phyloP scores from a whole-genome alignment of 2,888 invertebrate species.

The Morinoia aosen region DNA sequence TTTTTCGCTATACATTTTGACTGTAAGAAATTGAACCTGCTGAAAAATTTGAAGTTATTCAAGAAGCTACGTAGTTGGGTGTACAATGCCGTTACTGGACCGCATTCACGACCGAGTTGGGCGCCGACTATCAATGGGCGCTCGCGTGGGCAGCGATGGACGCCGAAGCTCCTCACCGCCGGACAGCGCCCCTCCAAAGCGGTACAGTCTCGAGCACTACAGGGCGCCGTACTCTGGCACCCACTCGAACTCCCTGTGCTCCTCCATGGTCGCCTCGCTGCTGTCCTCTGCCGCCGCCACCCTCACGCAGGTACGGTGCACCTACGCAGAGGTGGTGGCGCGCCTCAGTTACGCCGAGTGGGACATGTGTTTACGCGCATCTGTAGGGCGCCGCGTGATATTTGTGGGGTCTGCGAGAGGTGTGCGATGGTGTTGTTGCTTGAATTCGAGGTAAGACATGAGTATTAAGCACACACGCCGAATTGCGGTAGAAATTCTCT shows the following conservation, averaged over 20 bases:
- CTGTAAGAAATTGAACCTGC: background rate
- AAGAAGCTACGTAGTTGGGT: background rate
- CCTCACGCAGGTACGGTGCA: conserved; percentile 22
- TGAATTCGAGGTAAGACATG: background rate
- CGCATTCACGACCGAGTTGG: conserved; percentile 11
- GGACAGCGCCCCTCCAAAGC: background rate
- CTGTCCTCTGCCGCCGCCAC: conserved; percentile 43
- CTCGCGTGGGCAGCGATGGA: background rate
- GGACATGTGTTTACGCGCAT: too few relatives aligned
- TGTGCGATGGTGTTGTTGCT: background rate
- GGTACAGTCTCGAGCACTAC: conserved; percentile 6
- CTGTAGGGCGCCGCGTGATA: background rate
- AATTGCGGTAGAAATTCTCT: too few relatives aligned
- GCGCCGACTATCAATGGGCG: conserved; percentile 34
- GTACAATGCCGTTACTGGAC: conserved; percentile 32
- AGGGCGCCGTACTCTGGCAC: background rate
- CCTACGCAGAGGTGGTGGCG: background rate
- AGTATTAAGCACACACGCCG: background rate
- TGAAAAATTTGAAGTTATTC: background rate
- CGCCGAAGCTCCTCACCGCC: background rate
- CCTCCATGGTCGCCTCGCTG: conserved; percentile 47
- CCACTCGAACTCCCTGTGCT: background rate
- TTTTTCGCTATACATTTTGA: background rate
- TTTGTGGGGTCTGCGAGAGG: background rate
- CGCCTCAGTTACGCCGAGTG: background rate